Base-by-base conservation (phyloP, 1,140 invertebrate genomes). In the Tetramorium parvispinum region DNA sequence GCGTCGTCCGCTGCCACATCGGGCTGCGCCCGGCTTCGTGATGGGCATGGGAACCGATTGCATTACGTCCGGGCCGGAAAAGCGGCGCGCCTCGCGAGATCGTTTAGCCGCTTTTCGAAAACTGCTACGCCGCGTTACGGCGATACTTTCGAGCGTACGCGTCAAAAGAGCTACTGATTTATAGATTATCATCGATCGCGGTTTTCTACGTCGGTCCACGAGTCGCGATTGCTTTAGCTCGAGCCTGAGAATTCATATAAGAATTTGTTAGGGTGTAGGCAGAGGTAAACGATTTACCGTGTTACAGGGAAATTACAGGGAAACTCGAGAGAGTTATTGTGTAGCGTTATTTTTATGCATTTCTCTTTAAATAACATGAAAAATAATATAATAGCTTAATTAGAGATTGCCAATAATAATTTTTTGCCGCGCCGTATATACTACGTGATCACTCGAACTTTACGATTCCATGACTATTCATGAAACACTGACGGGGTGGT, bases 31-130 rank as follows among this genome's bases (percentile, higher is more conserved):
- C 57, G 75, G 75, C 68, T 91, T 90, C 89, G 89, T 91, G 89
- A 91, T 91, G 77, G 89, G 89, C 89, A 91, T 91, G 75, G 86
- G 76, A 83, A 90, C 89, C 86, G 88, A 91, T 91, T 91, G 86
- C 86, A 90, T 91, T 91, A 91, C 87, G 86, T 13, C 57, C 66
- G 79, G 5, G n/a, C 68, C 27, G 79, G 79, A 83, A 83, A 83
- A 79, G 77, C 77, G 77, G 32, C 77, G 77, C 32, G 75, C 40
- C 46, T 57, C 61, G 46, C n/a, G 76, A 65, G 40, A 77, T 75
- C 66, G 68, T 73, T 82, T 75, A 61, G 53, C 79, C 68, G 53
- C 68, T 87, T 87, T 85, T 24, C 79, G 65, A 76, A 53, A 87
- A 43, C 40, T 18, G 51, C 53, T 68, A 5, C 40, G 18, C 24